phyloP scores from a whole-genome alignment of 1,140 invertebrate genomes.

The Macrosteles quadrilineatus region DNA sequence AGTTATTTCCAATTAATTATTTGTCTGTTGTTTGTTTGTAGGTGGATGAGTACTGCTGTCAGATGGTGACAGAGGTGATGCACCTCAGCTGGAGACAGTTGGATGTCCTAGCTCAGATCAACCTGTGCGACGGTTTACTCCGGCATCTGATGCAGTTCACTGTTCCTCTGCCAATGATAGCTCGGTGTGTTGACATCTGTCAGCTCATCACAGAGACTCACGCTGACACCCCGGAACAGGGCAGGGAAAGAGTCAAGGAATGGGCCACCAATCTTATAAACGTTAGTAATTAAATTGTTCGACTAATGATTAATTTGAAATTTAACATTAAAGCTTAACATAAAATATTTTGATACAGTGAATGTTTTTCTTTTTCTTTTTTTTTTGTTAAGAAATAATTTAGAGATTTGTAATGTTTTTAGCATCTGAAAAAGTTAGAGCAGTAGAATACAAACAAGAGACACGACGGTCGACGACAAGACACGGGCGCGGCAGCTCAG shows the following conservation, averaged over 20 bases:
- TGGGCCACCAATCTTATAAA: constrained; percentile 34
- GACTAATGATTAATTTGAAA: too few species aligned
- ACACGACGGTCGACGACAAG: too few species aligned
- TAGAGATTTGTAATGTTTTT: neutral
- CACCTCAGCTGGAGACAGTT: constrained; percentile 35
- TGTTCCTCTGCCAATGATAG: constrained; percentile 35
- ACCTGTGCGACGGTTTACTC: constrained; percentile 27
- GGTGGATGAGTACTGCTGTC: constrained; percentile 33
- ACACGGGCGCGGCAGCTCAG: too few species aligned
- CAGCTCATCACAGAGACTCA: constrained; percentile 12
- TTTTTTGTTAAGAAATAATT: neutral
- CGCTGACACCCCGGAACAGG: constrained; percentile 1
- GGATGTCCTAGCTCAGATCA: constrained; percentile 2
- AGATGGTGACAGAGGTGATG: constrained; percentile 37
- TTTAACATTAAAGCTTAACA: too few species aligned
- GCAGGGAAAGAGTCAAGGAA: constrained; percentile 6
- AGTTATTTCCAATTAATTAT: too few species aligned
- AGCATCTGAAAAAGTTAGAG: too few species aligned
- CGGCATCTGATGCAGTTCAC: constrained; percentile 20
- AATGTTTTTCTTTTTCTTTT: neutral
- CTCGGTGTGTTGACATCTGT: constrained; percentile 37
- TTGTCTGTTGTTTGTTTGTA: too few species aligned
- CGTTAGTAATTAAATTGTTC: constrained; percentile 20
- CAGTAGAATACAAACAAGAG: too few species aligned
- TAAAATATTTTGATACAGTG: too few species aligned